Evolutionary conservation across 2,888 invertebrate genomes (phyloP).

Genomic region (Thyatira batis): DNA sequence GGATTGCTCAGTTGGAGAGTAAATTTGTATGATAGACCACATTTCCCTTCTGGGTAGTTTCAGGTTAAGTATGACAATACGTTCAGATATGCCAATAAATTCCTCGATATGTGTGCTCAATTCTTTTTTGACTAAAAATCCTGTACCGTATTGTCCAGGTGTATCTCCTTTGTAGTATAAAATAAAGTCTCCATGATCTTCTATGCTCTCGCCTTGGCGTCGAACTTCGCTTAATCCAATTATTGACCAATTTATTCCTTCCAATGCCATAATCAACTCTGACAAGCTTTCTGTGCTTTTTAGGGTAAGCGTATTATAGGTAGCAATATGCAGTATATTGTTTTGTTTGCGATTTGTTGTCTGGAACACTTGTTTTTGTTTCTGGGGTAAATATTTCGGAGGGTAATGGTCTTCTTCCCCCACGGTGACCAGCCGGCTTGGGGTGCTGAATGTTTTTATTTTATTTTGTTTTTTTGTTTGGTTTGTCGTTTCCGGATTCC

Average conservation of each 20-base stretch:
- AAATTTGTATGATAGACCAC: constrained; percentile 14
- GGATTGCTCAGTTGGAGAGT: constrained; percentile 16
- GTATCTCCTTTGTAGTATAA: background rate
- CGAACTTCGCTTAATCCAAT: background rate
- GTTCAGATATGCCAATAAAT: background rate
- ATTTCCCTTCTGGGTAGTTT: constrained; percentile 5
- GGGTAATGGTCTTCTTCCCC: no score
- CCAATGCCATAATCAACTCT: background rate
- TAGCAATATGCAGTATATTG: background rate
- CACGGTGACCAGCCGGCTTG: constrained; percentile 6
- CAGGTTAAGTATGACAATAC: constrained; percentile 7
- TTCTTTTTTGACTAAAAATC: background rate
- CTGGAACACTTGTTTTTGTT: no score
- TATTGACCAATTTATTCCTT: background rate
- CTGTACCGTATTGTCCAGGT: background rate
- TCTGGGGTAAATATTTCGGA: no score
- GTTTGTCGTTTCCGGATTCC: constrained; percentile 1
- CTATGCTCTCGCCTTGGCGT: background rate
- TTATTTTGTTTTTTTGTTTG: background rate
- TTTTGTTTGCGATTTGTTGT: background rate
- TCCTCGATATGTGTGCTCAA: background rate
- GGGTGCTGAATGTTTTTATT: background rate
- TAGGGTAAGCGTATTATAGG: background rate
- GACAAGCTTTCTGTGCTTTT: background rate
- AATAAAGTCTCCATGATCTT: background rate